Percentiles rank a stretch among this genome's conserved stretches.
Evolutionary conservation across 2,888 invertebrate genomes (phyloP).

Genomic region (Callyntrura sp.): DNA sequence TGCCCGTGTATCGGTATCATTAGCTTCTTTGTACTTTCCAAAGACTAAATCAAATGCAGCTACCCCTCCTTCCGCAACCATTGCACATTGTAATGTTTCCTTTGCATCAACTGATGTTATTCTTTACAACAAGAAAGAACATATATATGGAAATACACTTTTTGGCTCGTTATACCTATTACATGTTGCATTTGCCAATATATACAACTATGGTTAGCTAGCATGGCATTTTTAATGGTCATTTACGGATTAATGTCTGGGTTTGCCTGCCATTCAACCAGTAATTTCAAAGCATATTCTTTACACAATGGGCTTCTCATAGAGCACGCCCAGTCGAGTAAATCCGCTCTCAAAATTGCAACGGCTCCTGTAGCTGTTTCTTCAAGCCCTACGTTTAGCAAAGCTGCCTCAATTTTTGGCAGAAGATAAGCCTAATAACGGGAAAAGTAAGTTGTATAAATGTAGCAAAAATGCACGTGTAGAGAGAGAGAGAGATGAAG

Average conservation of each 20-base stretch:
- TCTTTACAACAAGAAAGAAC: background rate
- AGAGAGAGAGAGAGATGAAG: too few relatives aligned
- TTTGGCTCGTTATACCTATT: too few relatives aligned
- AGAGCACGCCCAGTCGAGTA: constrained; percentile 77
- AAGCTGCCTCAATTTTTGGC: constrained; percentile 61
- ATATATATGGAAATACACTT: background rate
- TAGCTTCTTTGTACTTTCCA: constrained; percentile 42
- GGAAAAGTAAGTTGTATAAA: too few relatives aligned
- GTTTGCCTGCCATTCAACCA: constrained; percentile 53
- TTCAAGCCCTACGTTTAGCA: constrained; percentile 54
- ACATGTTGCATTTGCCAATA: too few relatives aligned
- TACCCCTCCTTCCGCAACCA: constrained; percentile 64
- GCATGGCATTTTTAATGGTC: background rate
- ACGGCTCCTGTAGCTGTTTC: constrained; percentile 51
- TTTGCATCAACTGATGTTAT: constrained; percentile 66
- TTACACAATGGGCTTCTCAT: constrained; percentile 52
- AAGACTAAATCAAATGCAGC: constrained; percentile 67
- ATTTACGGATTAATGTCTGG: constrained; percentile 58
- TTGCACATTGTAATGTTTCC: constrained; percentile 69
- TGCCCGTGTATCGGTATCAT: background rate
- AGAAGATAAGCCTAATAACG: constrained; percentile 56
- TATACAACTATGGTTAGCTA: too few relatives aligned
- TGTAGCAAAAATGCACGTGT: too few relatives aligned
- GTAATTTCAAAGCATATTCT: constrained; percentile 59
- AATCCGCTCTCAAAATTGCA: constrained; percentile 63